Evolutionary conservation across 1,140 invertebrate genomes (phyloP), one percentile per base, ranked within the genome.

Genomic region (Pseudoatta argentina): DNA sequence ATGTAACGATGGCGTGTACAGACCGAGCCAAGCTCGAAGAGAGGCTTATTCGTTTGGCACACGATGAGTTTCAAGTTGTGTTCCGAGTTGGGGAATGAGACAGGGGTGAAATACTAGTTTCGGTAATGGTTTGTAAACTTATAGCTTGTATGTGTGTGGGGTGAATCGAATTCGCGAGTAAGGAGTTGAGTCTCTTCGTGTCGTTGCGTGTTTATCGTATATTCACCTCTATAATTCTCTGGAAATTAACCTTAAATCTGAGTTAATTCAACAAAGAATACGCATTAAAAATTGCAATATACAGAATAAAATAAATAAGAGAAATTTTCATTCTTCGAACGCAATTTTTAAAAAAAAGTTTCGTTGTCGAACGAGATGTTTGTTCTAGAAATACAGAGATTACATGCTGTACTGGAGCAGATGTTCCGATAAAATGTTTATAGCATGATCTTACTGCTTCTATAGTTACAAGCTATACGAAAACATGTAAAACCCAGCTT

Each of bases 51-150:
- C 51, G 34, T 53, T 72, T 61, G 24, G 24, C 39, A 55, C 34
- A 24, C 10, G 1, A 34, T n/a, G 34, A 21, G 14, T 48, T 16
- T 30, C 51, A 34, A 71, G 30, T 72, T 57, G 39, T 27, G 16
- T 12, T 61, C 71, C 18, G 34, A 72, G 53, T 69, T 72, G 16
- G 39, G 16, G 12, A 63, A 63, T 44, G 34, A 53, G 53, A 24
- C 64, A 21, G 53, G 39, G 24, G 18, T 66, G 75, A 67, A 66
- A 79, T 77, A 79, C 53, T 77, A 16, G 53, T 72, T 82, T 10
- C 57, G n/a, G 55, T 72, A 82, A 82, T 73, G 79, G 51, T 59
- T 82, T 82, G 79, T 72, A 82, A 72, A 73, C 67, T 82, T 72
- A 72, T 69, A 82, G 79, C 24, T 72, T 82, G 24, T 24, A 24